phyloP scores from a whole-genome alignment of 2,888 invertebrate genomes.

The Polymixis flavicincta region DNA sequence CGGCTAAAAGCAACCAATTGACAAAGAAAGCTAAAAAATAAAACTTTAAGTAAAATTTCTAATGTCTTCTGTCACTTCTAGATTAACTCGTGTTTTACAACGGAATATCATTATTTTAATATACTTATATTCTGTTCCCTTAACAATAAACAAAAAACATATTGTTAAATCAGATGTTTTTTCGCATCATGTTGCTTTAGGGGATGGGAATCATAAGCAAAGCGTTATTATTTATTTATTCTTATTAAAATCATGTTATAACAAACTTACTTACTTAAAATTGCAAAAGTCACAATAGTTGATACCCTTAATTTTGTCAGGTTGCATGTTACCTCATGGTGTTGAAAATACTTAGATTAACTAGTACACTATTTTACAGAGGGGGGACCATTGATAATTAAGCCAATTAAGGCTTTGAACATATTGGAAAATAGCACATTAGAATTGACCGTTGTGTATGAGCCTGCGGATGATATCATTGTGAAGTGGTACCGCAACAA shows the following conservation, averaged over 20 bases:
- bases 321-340: slow-evolving; percentile 24
- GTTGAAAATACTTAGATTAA: slow-evolving; percentile 55
- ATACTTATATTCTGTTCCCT: not conserved
- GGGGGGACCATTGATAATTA: slow-evolving; percentile 92
- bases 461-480: slow-evolving; percentile 93
- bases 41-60: slow-evolving; percentile 5
- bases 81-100: slow-evolving; percentile 1
- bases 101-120: slow-evolving; percentile 21
- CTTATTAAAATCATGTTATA: slow-evolving; percentile 13
- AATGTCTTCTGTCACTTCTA: slow-evolving; percentile 14
- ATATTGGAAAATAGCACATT: slow-evolving; percentile 93
- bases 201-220: slow-evolving; percentile 3
- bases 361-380: slow-evolving; percentile 83
- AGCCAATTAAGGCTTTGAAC: slow-evolving; percentile 94
- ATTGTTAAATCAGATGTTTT: slow-evolving; percentile 2
- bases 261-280: slow-evolving; percentile 13
- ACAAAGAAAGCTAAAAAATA: not conserved
- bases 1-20: not conserved
- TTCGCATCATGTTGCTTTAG: not conserved
- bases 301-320: slow-evolving; percentile 11
- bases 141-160: not conserved
- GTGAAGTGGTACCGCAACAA: slow-evolving; percentile 97
- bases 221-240: slow-evolving; percentile 2
- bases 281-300: not conserved
- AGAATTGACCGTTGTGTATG: slow-evolving; percentile 93